These are phyloP conservation scores for Melieria omissa DNA, from an alignment of 2,888 invertebrate species.

Conservation along the genomic window DNA sequence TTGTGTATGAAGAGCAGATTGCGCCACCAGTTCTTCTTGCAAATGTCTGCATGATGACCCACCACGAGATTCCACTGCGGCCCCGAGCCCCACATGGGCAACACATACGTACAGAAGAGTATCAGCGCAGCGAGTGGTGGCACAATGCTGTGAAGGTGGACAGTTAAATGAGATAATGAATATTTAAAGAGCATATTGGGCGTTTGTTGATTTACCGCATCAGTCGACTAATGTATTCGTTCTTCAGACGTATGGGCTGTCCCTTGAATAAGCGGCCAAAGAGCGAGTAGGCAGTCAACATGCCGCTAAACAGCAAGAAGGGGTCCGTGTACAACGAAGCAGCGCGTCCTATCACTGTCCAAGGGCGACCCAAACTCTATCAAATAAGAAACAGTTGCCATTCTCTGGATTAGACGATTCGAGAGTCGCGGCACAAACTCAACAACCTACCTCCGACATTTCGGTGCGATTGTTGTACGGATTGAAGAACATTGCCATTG, in stretches of 20 bases:
- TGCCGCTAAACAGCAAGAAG: conserved; percentile 77
- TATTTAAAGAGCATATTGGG: no score
- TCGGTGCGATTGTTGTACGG: conserved; percentile 75
- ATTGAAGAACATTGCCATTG: conserved; percentile 77
- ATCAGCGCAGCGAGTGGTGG: conserved; percentile 75
- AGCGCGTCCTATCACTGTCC: conserved; percentile 76
- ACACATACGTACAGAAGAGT: conserved; percentile 74
- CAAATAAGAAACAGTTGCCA: conserved; percentile 3
- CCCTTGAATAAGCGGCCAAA: conserved; percentile 71
- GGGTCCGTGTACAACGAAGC: conserved; percentile 79
- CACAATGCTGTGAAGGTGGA: conserved; percentile 67
- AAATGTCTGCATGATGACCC: conserved; percentile 75
- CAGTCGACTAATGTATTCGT: conserved; percentile 74
- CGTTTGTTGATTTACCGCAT: conserved; percentile 64
- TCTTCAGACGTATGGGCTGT: conserved; percentile 69
- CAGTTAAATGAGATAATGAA: no score
- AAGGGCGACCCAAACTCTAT: conserved; percentile 72
- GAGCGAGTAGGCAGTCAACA: conserved; percentile 74
- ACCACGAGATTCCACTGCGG: conserved; percentile 79
- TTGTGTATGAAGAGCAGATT: conserved; percentile 78
- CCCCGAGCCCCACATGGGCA: conserved; percentile 73
- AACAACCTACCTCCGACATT: conserved; percentile 72
- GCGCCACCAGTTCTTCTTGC: conserved; percentile 77
- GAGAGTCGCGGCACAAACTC: neutral
- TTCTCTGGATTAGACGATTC: neutral